A percentile compares a stretch with the other conserved stretches of the same genome.
These are phyloP conservation scores for Drosophila persimilis DNA, from an alignment of 1,140 invertebrate genomes.

Conservation along the genomic window DNA sequence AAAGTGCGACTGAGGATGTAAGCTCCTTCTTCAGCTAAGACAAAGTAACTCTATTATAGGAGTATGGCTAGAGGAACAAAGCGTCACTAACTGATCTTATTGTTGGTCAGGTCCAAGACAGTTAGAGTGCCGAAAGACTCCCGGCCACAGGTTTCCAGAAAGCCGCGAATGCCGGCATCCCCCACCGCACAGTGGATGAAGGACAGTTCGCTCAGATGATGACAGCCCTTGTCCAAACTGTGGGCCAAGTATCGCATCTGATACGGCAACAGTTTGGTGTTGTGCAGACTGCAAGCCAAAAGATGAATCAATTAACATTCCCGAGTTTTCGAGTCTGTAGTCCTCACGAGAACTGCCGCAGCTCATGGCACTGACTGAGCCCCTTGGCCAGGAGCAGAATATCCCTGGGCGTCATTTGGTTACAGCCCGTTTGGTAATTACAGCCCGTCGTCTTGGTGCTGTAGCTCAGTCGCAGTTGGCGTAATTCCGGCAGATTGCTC, in stretches of 20 bases:
- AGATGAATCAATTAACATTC: background rate
- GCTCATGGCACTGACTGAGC: conserved; percentile 72
- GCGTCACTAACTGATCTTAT: conserved; percentile 72
- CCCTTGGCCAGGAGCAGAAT: conserved; percentile 66
- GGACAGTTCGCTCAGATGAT: conserved; percentile 66
- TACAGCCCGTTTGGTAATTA: conserved; percentile 79
- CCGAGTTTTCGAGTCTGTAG: background rate
- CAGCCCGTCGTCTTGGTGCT: conserved; percentile 77
- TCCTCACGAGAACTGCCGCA: conserved; percentile 72
- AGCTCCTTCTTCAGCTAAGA: conserved; percentile 77
- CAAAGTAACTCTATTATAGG: background rate
- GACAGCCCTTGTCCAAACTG: conserved; percentile 77
- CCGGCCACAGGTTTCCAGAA: conserved; percentile 69
- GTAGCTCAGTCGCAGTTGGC: conserved; percentile 76
- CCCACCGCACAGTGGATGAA: conserved; percentile 76
- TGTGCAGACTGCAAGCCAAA: conserved; percentile 63
- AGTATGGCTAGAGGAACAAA: too few species aligned
- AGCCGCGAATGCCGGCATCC: conserved; percentile 77
- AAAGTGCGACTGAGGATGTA: conserved; percentile 66
- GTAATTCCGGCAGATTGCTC: conserved; percentile 81
- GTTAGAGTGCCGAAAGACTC: conserved; percentile 75
- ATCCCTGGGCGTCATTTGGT: conserved; percentile 72
- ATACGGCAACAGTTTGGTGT: conserved; percentile 73
- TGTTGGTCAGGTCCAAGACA: conserved; percentile 78
- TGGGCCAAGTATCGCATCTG: conserved; percentile 72